phyloP scores from a whole-genome alignment of 2,888 invertebrate species.

The Carcina quercana region DNA sequence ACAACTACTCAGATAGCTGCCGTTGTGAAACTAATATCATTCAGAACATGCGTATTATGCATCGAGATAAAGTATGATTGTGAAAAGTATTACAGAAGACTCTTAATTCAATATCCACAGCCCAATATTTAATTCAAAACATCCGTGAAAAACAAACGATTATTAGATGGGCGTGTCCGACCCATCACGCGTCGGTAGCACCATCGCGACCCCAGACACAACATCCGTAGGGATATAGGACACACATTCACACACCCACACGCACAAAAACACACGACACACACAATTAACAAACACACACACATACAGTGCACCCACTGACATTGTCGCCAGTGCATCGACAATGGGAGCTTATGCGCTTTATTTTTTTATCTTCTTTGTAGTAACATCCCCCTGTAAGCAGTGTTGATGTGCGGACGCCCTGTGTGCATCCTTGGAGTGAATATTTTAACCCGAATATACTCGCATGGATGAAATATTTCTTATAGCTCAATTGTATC shows the following conservation, averaged over 20 bases:
- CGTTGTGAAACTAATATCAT: too few species aligned
- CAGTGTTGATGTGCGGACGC: constrained; percentile 33
- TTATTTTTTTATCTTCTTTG: constrained; percentile 63
- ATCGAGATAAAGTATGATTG: too few species aligned
- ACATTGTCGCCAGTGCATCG: constrained; percentile 42
- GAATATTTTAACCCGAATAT: too few species aligned
- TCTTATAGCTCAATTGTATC: too few species aligned
- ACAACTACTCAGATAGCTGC: too few species aligned
- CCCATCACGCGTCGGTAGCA: constrained; percentile 47
- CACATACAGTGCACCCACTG: constrained; percentile 19
- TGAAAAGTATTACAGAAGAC: too few species aligned
- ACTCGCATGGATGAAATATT: too few species aligned
- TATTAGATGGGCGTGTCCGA: constrained; percentile 56
- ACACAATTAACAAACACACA: constrained; percentile 32
- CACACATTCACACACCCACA: constrained; percentile 20
- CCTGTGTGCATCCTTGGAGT: constrained; percentile 17
- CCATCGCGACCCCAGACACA: constrained; percentile 43
- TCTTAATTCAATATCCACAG: not conserved
- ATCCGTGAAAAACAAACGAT: constrained; percentile 46
- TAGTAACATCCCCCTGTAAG: constrained; percentile 35
- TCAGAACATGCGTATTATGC: too few species aligned
- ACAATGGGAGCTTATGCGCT: constrained; percentile 63
- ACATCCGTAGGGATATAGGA: constrained; percentile 12
- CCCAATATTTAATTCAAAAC: constrained; percentile 13
- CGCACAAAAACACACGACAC: constrained; percentile 33